phyloP scores from a whole-genome alignment of 2,113 vertebrate species.

The Desmodus rotundus region DNA sequence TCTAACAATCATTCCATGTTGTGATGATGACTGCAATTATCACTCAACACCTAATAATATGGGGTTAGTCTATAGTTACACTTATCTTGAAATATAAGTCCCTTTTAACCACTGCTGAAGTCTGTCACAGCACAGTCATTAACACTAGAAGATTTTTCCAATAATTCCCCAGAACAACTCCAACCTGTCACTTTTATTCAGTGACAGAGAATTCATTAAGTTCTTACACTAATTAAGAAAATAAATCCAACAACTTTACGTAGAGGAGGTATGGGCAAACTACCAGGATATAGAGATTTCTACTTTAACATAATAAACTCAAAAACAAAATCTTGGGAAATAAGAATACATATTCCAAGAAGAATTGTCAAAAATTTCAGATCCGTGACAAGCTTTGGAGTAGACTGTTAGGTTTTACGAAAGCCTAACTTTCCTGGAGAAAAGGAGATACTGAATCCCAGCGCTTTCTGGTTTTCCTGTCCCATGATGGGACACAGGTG shows the following conservation, averaged over 20 bases:
- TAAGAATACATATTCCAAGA: neutral
- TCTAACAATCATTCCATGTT: slow-evolving; percentile 30
- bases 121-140: neutral
- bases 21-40: slow-evolving; percentile 50
- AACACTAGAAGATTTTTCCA: neutral
- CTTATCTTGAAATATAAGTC: neutral
- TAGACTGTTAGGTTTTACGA: neutral
- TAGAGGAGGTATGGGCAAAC: neutral
- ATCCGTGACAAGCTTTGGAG: neutral
- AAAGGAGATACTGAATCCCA: neutral
- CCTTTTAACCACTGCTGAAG: neutral
- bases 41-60: neutral
- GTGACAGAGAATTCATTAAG: neutral
- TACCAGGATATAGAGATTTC: neutral
- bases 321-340: neutral
- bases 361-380: neutral
- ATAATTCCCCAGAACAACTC: neutral
- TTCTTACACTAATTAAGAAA: neutral
- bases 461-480: neutral
- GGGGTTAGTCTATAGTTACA: neutral
- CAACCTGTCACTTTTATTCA: neutral
- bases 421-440: neutral
- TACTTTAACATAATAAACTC: neutral
- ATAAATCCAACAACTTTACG: neutral
- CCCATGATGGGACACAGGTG: neutral